A percentile compares a stretch with the other conserved stretches of the same genome.
phyloP scores from a whole-genome alignment of 2,113 vertebrate species.

The Strigops habroptila region DNA sequence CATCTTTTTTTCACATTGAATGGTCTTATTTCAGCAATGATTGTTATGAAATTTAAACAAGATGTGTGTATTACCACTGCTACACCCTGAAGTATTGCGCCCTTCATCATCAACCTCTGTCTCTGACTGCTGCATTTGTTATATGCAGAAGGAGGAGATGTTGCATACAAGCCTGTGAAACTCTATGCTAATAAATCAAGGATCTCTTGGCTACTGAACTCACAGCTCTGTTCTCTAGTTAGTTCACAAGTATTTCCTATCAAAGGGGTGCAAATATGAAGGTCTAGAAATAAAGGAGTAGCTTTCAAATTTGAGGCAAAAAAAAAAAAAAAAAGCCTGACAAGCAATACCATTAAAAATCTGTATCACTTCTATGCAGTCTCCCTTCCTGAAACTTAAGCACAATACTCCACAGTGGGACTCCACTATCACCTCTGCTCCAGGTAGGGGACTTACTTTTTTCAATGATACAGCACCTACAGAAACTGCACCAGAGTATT shows the following conservation, averaged over 20 bases:
- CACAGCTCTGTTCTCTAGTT: conserved; percentile 44
- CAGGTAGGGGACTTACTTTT: not conserved
- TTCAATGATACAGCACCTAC: not conserved
- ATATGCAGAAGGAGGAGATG: not conserved
- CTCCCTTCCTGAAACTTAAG: conserved; percentile 1
- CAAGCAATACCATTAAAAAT: not conserved
- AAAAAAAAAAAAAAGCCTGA: conserved; percentile 43
- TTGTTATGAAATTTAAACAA: not conserved
- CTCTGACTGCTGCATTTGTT: not conserved
- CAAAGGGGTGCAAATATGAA: conserved; percentile 48
- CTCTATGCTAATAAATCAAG: not conserved
- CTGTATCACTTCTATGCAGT: not conserved
- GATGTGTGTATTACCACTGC: not conserved
- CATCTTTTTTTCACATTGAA: not conserved
- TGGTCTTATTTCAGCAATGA: not conserved
- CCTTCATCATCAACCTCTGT: not conserved
- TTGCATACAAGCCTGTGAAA: not conserved
- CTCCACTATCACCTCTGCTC: not conserved
- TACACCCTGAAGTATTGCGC: not conserved
- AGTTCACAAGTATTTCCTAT: conserved; percentile 54
- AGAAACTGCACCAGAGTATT: not conserved
- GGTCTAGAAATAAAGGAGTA: conserved; percentile 33
- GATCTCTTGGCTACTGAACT: conserved; percentile 34
- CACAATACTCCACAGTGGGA: not conserved
- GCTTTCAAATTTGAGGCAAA: conserved; percentile 28